phyloP scores from a whole-genome alignment of 2,113 vertebrate species.

The Psettodes erumei region DNA sequence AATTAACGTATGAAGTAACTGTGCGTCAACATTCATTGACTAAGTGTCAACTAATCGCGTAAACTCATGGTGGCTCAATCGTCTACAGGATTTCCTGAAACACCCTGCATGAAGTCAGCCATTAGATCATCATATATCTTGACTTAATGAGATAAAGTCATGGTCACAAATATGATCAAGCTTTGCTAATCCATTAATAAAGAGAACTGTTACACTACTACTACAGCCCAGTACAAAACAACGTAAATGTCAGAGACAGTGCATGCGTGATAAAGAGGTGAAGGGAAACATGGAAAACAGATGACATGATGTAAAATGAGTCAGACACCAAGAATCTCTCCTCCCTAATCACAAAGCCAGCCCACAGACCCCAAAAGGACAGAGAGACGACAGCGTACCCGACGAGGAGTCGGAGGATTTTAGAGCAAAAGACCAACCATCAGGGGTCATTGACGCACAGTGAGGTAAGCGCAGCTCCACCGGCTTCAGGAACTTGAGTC shows the following conservation, averaged over 20 bases:
- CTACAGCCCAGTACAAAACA: background rate
- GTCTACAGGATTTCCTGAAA: background rate
- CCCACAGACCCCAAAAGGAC: conserved; percentile 92
- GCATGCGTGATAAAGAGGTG: conserved; percentile 32
- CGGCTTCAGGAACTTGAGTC: conserved; percentile 99
- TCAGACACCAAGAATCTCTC: conserved; percentile 51
- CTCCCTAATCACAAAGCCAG: conserved; percentile 77
- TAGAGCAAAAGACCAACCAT: conserved; percentile 99
- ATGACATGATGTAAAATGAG: conserved; percentile 30
- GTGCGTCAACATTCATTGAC: conserved; percentile 5
- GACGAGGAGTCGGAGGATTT: conserved; percentile 99
- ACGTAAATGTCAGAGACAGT: background rate
- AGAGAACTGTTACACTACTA: background rate
- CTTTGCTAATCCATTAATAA: background rate
- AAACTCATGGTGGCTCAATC: background rate
- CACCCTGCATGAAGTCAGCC: background rate
- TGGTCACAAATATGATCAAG: background rate
- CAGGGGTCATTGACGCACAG: conserved; percentile 99
- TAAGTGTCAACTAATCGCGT: background rate
- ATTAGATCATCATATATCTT: background rate
- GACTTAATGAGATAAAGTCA: background rate
- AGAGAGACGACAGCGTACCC: conserved; percentile 98
- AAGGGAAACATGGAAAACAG: conserved; percentile 40
- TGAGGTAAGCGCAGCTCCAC: conserved; percentile 99
- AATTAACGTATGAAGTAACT: background rate